Evolutionary conservation across 2,113 vertebrate species (phyloP).

Genomic region (Zosterops pallidus): DNA sequence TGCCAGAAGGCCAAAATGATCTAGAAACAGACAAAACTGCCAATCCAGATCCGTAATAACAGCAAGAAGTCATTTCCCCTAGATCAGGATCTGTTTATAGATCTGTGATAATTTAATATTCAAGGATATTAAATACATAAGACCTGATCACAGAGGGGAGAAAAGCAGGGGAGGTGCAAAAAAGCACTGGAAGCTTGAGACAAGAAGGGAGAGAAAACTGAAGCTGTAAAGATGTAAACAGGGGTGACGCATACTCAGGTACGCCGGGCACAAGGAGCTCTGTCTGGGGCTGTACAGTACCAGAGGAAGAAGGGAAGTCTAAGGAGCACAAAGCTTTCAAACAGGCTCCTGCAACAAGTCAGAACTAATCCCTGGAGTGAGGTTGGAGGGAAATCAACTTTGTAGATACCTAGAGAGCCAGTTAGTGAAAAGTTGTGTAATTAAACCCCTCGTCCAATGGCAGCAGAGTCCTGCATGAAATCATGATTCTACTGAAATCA

Average conservation of each 20-base stretch:
- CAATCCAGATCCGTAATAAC: neutral
- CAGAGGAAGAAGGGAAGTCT: neutral
- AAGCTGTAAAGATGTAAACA: neutral
- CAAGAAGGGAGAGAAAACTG: neutral
- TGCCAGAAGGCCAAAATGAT: neutral
- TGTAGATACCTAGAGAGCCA: neutral
- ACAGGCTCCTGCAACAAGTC: neutral
- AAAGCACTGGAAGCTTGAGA: neutral
- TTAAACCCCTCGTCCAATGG: neutral
- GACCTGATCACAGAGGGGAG: neutral
- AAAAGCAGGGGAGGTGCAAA: neutral
- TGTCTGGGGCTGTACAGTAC: neutral
- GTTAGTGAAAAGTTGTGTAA: neutral
- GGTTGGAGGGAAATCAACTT: neutral
- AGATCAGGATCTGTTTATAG: neutral
- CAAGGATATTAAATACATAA: neutral
- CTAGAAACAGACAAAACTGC: neutral
- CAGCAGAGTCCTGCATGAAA: slow-evolving; percentile 16
- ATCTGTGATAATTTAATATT: too few species aligned
- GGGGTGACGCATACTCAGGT: neutral
- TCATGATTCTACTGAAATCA: neutral
- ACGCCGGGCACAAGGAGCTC: neutral
- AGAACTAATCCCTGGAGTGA: neutral
- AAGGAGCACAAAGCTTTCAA: neutral
- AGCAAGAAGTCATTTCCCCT: neutral